A percentile compares a stretch with the other conserved stretches of the same genome.
phyloP scores from a whole-genome alignment of 2,888 invertebrate genomes.

The Ennomos fuscantarius region DNA sequence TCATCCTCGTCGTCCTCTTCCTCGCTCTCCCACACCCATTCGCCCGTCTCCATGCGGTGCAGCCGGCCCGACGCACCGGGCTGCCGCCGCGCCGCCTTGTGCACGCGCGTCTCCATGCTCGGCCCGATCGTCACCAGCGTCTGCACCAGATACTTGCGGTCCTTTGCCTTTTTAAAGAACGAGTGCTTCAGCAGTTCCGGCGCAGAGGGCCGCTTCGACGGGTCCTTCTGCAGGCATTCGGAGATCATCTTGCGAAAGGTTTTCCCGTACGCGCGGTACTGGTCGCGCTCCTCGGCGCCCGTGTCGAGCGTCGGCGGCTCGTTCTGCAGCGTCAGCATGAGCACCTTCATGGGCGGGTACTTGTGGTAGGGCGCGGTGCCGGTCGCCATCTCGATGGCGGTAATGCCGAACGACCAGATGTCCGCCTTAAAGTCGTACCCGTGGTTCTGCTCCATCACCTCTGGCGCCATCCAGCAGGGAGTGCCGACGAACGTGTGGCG shows the following conservation, averaged over 20 bases:
- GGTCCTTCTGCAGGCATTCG: constrained; percentile 98
- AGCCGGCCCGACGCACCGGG: constrained; percentile 94
- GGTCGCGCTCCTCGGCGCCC: constrained; percentile 98
- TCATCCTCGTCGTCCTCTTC: constrained; percentile 90
- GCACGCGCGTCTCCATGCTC: constrained; percentile 95
- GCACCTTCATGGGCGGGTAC: constrained; percentile 99
- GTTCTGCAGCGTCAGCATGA: constrained; percentile 99
- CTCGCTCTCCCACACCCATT: constrained; percentile 99
- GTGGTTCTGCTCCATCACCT: constrained; percentile 99
- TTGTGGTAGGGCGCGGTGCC: constrained; percentile 99
- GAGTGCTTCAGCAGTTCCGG: constrained; percentile 98
- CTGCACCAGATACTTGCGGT: constrained; percentile 94
- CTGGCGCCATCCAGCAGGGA: constrained; percentile 99
- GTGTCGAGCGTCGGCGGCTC: constrained; percentile 99
- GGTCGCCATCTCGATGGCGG: constrained; percentile 99
- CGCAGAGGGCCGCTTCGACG: constrained; percentile 97
- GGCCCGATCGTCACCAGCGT: constrained; percentile 95
- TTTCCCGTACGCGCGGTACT: constrained; percentile 99
- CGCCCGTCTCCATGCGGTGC: constrained; percentile 97
- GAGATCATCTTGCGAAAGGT: constrained; percentile 99
- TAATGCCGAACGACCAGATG: constrained; percentile 94
- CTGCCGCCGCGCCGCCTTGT: constrained; percentile 93
- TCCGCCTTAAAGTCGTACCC: constrained; percentile 99
- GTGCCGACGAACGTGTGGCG: constrained; percentile 99
- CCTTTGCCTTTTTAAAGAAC: constrained; percentile 99